A percentile compares a stretch with the other conserved stretches of the same genome.
Evolutionary conservation across 2,113 vertebrate genomes (phyloP).

Genomic region (Tringa solitaria): DNA sequence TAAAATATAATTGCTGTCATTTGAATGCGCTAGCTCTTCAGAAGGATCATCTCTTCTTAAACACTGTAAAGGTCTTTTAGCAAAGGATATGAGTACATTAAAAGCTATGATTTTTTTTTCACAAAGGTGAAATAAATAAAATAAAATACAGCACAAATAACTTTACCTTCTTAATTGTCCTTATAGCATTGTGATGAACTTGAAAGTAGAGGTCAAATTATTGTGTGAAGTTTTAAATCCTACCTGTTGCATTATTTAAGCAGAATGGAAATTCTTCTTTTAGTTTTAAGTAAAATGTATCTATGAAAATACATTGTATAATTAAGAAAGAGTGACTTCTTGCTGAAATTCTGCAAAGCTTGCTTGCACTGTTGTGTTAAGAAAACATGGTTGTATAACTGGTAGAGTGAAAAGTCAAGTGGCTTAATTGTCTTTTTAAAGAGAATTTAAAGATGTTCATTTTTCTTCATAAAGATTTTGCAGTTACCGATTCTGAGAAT

Average conservation of each 20-base stretch:
- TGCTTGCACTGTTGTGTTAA: not conserved
- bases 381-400: not conserved
- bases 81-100: not conserved
- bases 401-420: not conserved
- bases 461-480: not conserved
- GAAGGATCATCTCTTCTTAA: not conserved
- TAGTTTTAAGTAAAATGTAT: not conserved
- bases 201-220: not conserved
- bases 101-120: not conserved
- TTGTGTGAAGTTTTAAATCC: not conserved
- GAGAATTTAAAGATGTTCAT: not conserved
- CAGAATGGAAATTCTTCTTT: not conserved
- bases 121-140: no score
- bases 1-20: not conserved
- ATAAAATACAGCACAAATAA: not conserved
- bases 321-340: not conserved
- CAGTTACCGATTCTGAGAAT: not conserved
- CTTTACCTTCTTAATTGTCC: not conserved
- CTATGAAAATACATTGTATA: not conserved
- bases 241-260: not conserved
- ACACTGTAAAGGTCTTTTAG: not conserved
- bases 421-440: not conserved
- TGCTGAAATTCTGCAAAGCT: not conserved
- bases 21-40: not conserved
- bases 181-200: not conserved